phyloP scores from a whole-genome alignment of 2,888 invertebrate genomes.

The Mantis religiosa region DNA sequence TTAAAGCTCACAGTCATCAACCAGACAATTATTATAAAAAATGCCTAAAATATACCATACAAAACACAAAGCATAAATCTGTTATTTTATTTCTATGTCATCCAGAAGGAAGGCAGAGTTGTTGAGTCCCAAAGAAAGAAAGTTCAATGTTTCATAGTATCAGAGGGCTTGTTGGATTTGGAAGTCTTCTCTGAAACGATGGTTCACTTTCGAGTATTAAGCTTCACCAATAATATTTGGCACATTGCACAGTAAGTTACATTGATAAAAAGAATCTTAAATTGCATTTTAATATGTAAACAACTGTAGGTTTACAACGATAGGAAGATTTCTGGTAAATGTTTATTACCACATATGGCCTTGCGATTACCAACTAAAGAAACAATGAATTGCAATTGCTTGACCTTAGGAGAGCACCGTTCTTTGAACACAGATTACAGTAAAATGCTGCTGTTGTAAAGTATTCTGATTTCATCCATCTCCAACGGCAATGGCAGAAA shows the following conservation, averaged over 20 bases:
- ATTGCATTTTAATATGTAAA: not conserved
- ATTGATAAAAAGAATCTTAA: not conserved
- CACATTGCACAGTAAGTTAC: not conserved
- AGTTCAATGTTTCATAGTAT: not conserved
- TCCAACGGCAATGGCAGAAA: not conserved
- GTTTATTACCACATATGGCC: not conserved
- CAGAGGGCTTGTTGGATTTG: not conserved
- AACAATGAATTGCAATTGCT: not conserved
- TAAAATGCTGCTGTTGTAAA: not conserved
- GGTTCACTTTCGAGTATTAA: not conserved
- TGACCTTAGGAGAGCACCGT: not conserved
- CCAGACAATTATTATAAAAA: not conserved
- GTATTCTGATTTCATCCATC: not conserved
- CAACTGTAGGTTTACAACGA: not conserved
- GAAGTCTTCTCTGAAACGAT: not conserved
- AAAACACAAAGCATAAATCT: not conserved
- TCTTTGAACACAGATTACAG: not conserved
- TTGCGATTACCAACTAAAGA: not conserved
- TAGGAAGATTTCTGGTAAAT: not conserved
- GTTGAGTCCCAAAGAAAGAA: not conserved
- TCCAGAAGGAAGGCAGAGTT: not conserved
- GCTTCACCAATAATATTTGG: not conserved
- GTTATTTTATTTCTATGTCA: not conserved
- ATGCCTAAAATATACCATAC: not conserved
- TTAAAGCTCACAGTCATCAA: not conserved